Percentiles rank a stretch among this genome's conserved stretches.
phyloP scores from a whole-genome alignment of 92 coral and sea anemone genomes.

The Plumapathes pennacea region DNA sequence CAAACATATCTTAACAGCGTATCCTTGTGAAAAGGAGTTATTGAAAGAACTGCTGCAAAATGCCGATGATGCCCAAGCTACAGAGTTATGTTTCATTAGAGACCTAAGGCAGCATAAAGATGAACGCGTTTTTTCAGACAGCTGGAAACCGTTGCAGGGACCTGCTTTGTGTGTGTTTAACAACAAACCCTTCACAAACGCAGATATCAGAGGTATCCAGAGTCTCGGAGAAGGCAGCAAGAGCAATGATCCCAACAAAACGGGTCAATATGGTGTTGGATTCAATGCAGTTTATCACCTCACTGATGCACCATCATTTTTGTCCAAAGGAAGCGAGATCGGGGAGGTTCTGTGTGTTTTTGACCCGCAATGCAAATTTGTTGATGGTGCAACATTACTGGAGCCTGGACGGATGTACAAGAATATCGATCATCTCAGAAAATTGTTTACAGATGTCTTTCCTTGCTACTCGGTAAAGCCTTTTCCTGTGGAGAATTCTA shows the following conservation, averaged over 20 bases:
- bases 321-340: conserved; percentile 70
- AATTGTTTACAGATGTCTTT: conserved; percentile 55
- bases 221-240: conserved; percentile 83
- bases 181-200: conserved; percentile 60
- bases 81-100: conserved; percentile 63
- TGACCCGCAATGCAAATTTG: conserved; percentile 71
- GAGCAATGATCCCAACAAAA: conserved; percentile 78
- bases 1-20: conserved; percentile 42
- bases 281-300: conserved; percentile 87
- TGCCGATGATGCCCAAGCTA: conserved; percentile 81
- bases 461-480: conserved; percentile 60
- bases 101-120: conserved; percentile 59
- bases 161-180: conserved; percentile 87
- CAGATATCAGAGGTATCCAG: conserved; percentile 68
- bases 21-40: conserved; percentile 57
- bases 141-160: conserved; percentile 73
- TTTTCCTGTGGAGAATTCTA: conserved; percentile 45
- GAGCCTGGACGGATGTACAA: conserved; percentile 65
- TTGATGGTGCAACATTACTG: conserved; percentile 48
- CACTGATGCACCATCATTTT: conserved; percentile 81
- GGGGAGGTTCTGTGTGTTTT: conserved; percentile 73
- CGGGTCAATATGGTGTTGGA: conserved; percentile 88
- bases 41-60: conserved; percentile 80
- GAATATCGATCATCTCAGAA: conserved; percentile 18
- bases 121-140: conserved; percentile 32